Base-by-base conservation (phyloP, 2,113 vertebrate genomes). In the Gallinago paraguaiae region DNA sequence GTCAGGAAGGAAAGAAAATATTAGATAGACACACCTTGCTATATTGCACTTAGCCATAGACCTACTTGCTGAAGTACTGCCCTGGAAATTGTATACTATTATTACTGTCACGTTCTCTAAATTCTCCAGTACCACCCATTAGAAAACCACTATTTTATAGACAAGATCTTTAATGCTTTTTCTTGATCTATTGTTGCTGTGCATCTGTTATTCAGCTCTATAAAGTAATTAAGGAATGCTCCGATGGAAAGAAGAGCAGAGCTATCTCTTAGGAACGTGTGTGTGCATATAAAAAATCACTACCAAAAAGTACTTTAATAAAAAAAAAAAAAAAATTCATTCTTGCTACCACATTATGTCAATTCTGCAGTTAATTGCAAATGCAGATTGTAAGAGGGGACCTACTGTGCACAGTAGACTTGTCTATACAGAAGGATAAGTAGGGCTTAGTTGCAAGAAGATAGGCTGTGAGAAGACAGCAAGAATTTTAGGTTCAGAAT, bases 51-150 rank as follows among this genome's bases (percentile, higher is more conserved):
- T 46, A 64, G 60, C 56, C 86, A 88, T 67, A 92, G 57, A 84
- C 41, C 67, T 72, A 72, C 80, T 83, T 85, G 69, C 70, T 93
- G 93, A 76, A 61, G 51, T 46, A 63, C 88, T 95, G 86, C 28
- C 64, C 89, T 80, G 53, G 81, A 91, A 97, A 97, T 97, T 81
- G 97, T 88, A 64, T 74, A 50, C 45, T 37, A 67, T 96, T 94
- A 93, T 91, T 96, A 85, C 82, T 95, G 80, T 80, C 63, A 71
- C 13, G 18, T 95, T 95, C 92, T 92, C 33, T 45, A n/a, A 46
- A 63, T 57, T 90, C 85, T 35, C 35, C 43, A 60, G 56, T 28
- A 57, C n/a, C 63, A 74, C 16, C 45, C 56, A 46, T n/a, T 43
- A 78, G 37, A 81, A 75, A 81, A 39, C 27, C 68, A 31, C 45